Base-by-base conservation (phyloP, 2,113 vertebrate genomes). In the Baryphthengus martii region DNA sequence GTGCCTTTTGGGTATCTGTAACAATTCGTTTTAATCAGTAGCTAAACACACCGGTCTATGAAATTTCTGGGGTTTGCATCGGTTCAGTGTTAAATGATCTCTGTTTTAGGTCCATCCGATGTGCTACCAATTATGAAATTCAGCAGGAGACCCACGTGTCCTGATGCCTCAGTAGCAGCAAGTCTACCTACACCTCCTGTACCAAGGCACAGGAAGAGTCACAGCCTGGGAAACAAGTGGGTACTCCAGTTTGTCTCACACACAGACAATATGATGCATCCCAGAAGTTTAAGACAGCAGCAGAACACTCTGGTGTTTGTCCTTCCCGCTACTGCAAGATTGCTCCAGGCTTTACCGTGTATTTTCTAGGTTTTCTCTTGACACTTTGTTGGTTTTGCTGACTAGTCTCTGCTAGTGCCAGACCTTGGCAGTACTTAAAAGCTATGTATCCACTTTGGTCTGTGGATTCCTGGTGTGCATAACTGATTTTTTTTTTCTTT, bases 181-280 rank as follows among this genome's bases (percentile, higher is more conserved):
- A 98, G 97, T 82, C 98, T 99, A 33, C 97, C 98, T 66, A 99
- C 99, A 1, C 99, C 99, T 7, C 99, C 99, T 5, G 98, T 99
- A 16, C 98, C 99, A 15, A 98, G 99, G 88, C 99, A 99, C 97
- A 98, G 99, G 95, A 99, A 99, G 98, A 99, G 99, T 95, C 99
- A 99, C 97, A 99, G 99, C 96, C 97, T 99, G 94, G 99, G 99
- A 94, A 99, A 99, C 98, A 99, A 99, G 99, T 99, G 94, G 92
- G 99, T 98, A 65, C 72, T 74, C 33, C 40, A 10, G 13, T 35
- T 79, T 31, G 25, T 40, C 33, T 56, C 26, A 17, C 9, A 3
- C 29, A 73, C 45, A 8, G 52, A 28, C 70, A 65, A 11, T 75
- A 50, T 72, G 12, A 7, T 17, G 20, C 47, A 29, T 73, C 66